Base-by-base conservation (phyloP, 2,797 vertebrate species). In the Alosa sapidissima region DNA sequence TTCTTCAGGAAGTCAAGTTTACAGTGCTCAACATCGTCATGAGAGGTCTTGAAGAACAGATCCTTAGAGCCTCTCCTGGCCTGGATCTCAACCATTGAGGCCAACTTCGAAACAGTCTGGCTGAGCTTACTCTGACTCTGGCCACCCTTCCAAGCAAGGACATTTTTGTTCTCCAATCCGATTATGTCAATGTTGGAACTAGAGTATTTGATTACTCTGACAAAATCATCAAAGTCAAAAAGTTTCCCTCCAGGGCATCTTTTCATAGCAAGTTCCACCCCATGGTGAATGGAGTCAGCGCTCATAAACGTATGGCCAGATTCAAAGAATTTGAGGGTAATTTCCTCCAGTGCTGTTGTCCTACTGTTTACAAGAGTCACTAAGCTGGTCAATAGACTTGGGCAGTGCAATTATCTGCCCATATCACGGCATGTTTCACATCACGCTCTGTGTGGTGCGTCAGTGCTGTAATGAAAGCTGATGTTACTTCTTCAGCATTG, bases 281-380 rank as follows among this genome's bases (percentile, higher is more conserved):
- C 60, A 62, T 62, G 58, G 13, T 62, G 58, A n/a, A 62, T n/a
- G 10, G n/a, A 65, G n/a, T 65, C n/a, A 9, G 60, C 60, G 1
- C 7, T 24, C 60, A 65, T 65, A 2, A 65, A 28, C 4, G 55
- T 60, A 60, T 60, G 16, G 2, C 60, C n/a, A 19, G n/a, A n/a
- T n/a, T 62, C 60, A 62, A 62, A 62, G 60, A 62, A 62, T n/a
- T 62, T 62, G 24, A 62, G n/a, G 16, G n/a, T 62, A n/a, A 62
- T n/a, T 2, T 62, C 24, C 60, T 62, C 24, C 24, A 62, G 24
- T 9, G 60, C n/a, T 24, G 21, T 62, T 21, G 9, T n/a, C 24
- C n/a, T 62, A 62, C 16, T 24, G 24, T 62, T 62, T n/a, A 62
- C 60, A 62, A 62, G 21, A n/a, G 58, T 62, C 58, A 62, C 58